phyloP scores from a whole-genome alignment of 1,140 invertebrate species.

The Choristoneura fumiferana region DNA sequence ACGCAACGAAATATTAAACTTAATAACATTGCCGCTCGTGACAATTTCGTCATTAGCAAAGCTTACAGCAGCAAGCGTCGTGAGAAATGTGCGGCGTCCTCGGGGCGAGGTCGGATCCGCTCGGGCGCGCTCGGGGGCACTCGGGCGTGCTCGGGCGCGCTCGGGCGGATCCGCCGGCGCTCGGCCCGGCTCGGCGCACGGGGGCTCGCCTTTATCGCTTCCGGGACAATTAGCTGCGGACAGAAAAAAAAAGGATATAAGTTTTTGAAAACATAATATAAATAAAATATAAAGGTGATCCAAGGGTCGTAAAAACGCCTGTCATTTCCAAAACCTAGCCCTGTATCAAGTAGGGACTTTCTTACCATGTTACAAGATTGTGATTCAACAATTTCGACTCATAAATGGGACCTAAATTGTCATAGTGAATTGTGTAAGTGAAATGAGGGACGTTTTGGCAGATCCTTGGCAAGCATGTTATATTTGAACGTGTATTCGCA shows the following conservation, averaged over 20 bases:
- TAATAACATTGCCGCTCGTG: slow-evolving; percentile 47
- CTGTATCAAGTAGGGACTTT: too few species aligned
- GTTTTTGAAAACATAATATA: background rate
- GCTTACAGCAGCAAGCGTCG: slow-evolving; percentile 73
- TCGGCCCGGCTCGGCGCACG: slow-evolving; percentile 15
- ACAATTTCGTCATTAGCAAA: slow-evolving; percentile 70
- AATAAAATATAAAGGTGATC: too few species aligned
- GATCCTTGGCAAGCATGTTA: too few species aligned
- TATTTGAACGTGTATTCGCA: too few species aligned
- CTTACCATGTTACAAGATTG: too few species aligned
- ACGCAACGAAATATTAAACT: slow-evolving; percentile 72
- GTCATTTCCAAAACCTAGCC: too few species aligned
- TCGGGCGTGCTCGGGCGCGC: slow-evolving; percentile 16
- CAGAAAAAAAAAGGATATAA: background rate
- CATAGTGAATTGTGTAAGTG: too few species aligned
- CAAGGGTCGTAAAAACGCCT: too few species aligned
- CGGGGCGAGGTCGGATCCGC: slow-evolving; percentile 24
- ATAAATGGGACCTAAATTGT: too few species aligned
- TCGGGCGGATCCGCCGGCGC: slow-evolving; percentile 13
- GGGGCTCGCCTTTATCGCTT: slow-evolving; percentile 13
- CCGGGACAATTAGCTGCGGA: slow-evolving; percentile 23
- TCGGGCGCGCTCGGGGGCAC: slow-evolving; percentile 26
- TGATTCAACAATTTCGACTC: too few species aligned
- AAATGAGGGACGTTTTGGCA: too few species aligned
- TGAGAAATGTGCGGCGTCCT: slow-evolving; percentile 63